phyloP scores from a whole-genome alignment of 2,888 invertebrate genomes.

The Caenorhabditis parvicauda region DNA sequence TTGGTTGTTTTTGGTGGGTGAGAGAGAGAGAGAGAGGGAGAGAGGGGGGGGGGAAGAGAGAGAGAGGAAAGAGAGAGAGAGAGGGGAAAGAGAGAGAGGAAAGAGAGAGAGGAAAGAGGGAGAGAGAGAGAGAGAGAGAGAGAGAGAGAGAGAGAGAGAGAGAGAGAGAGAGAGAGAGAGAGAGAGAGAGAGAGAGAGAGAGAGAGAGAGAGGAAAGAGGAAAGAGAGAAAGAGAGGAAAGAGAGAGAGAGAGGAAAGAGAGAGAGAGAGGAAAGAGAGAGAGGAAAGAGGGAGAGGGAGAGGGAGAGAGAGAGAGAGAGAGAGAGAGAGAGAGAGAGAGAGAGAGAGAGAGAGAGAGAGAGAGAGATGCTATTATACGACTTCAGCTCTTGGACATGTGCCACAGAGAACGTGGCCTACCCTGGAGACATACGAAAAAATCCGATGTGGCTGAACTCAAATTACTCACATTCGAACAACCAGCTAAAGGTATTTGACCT shows the following conservation, averaged over 20 bases:
- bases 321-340: not conserved
- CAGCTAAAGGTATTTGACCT: no score
- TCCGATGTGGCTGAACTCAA: no score
- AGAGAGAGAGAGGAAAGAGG: not conserved
- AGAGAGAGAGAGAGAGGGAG: slow-evolving; percentile 15
- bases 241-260: not conserved
- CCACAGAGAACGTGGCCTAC: no score
- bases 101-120: slow-evolving; percentile 8
- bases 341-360: slow-evolving; percentile 4
- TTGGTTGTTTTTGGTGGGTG: slow-evolving; percentile 6
- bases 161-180: not conserved
- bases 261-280: not conserved
- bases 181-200: not conserved
- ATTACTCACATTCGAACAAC: no score
- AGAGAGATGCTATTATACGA: slow-evolving; percentile 8
- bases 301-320: not conserved
- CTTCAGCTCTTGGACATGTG: slow-evolving; percentile 2
- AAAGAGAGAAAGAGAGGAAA: slow-evolving; percentile 5
- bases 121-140: slow-evolving; percentile 16
- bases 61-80: not conserved
- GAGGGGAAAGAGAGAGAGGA: not conserved
- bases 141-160: slow-evolving; percentile 4
- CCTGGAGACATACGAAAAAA: no score
- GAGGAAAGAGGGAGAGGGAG: not conserved
- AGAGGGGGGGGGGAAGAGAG: slow-evolving; percentile 6